Evolutionary conservation across 1,140 invertebrate species (phyloP).

Genomic region (Aporrectodea caliginosa): DNA sequence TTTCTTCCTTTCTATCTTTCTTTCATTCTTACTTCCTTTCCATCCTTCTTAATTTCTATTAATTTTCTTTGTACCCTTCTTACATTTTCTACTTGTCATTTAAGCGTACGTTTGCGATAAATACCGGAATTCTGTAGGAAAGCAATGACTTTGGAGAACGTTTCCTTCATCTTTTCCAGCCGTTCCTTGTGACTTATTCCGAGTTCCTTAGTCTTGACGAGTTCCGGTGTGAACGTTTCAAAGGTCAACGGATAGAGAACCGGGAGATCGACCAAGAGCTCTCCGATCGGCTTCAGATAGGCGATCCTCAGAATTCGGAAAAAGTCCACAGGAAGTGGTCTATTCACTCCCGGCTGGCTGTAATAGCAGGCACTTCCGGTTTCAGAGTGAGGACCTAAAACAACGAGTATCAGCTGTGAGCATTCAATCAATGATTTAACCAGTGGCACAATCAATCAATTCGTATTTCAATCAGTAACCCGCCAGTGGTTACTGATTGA

Average conservation of each 20-base stretch:
- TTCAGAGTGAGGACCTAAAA: slow-evolving; percentile 21
- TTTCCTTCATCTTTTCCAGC: slow-evolving; percentile 29
- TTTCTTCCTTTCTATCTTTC: too few species aligned
- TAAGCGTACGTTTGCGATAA: too few species aligned
- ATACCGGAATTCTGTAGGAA: slow-evolving; percentile 27
- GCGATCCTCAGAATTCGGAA: slow-evolving; percentile 31
- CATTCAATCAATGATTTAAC: too few species aligned
- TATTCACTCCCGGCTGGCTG: slow-evolving; percentile 27
- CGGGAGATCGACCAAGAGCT: slow-evolving; percentile 4
- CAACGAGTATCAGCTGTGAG: not conserved
- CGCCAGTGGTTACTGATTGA: too few species aligned
- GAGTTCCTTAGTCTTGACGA: slow-evolving; percentile 13
- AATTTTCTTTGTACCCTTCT: too few species aligned
- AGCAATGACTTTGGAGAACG: slow-evolving; percentile 16
- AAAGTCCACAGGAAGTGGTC: slow-evolving; percentile 17
- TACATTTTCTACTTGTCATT: too few species aligned
- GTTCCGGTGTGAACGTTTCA: slow-evolving; percentile 31
- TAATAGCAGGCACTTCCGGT: slow-evolving; percentile 26
- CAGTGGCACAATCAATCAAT: too few species aligned
- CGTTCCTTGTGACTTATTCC: slow-evolving; percentile 16
- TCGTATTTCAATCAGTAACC: too few species aligned
- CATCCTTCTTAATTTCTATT: too few species aligned
- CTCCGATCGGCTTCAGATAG: slow-evolving; percentile 11
- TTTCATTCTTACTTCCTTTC: too few species aligned
- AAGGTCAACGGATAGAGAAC: slow-evolving; percentile 22